phyloP scores from a whole-genome alignment of 1,140 invertebrate species.

The Dreissena rostriformis region DNA sequence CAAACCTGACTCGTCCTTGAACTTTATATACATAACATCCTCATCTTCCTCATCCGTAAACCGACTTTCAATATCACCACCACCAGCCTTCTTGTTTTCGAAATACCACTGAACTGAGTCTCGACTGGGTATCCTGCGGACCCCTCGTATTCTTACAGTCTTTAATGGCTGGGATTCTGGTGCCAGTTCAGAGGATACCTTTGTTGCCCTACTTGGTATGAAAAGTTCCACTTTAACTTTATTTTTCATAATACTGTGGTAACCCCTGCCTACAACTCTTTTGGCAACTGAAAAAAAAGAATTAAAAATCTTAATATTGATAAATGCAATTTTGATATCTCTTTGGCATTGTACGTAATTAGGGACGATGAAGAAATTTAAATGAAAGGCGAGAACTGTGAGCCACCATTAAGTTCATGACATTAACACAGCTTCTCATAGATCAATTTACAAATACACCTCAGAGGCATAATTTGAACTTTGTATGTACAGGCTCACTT shows the following conservation, averaged over 20 bases:
- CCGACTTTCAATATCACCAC: constrained; percentile 6
- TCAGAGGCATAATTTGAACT: too few species aligned
- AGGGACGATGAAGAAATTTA: too few species aligned
- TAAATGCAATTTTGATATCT: too few species aligned
- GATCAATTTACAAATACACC: too few species aligned
- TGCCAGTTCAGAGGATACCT: not conserved
- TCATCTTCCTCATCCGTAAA: constrained; percentile 33
- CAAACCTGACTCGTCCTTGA: constrained; percentile 2
- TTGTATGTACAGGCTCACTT: too few species aligned
- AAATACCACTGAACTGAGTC: constrained; percentile 30
- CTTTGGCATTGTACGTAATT: too few species aligned
- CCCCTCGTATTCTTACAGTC: constrained; percentile 16
- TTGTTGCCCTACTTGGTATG: not conserved
- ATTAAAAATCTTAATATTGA: too few species aligned
- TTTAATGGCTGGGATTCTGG: not conserved
- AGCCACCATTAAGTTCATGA: too few species aligned
- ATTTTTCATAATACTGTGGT: constrained; percentile 17
- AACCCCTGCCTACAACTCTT: not conserved
- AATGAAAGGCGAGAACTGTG: too few species aligned
- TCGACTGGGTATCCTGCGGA: not conserved
- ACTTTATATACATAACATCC: constrained; percentile 24
- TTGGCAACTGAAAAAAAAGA: too few species aligned
- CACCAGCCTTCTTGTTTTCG: constrained; percentile 19
- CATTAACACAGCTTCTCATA: too few species aligned
- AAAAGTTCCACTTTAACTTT: constrained; percentile 13